Evolutionary conservation across 2,888 invertebrate genomes (phyloP).

Genomic region (Anaspis maculata): DNA sequence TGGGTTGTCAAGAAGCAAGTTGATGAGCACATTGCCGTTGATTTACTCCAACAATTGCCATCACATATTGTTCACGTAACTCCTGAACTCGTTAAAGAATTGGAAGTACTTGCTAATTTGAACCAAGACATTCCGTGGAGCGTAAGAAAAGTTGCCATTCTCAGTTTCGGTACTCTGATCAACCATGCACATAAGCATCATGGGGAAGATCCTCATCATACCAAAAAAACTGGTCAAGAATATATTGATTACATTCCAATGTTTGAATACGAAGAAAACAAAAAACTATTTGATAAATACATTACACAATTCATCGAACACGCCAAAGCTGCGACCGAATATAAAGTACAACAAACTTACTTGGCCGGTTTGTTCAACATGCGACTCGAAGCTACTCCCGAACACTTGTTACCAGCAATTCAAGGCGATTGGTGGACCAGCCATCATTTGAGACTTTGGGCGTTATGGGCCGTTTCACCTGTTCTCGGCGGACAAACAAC

Average conservation of each 20-base stretch:
- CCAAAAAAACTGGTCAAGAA: not conserved
- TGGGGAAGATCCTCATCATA: not conserved
- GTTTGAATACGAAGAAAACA: constrained; percentile 1
- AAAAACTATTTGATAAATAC: constrained; percentile 23
- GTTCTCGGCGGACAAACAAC: constrained; percentile 21
- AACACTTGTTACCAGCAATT: constrained; percentile 40
- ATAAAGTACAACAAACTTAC: constrained; percentile 39
- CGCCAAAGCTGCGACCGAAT: constrained; percentile 24
- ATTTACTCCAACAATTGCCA: constrained; percentile 40
- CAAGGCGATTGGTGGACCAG: constrained; percentile 31
- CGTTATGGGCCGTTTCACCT: constrained; percentile 38
- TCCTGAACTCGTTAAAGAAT: constrained; percentile 35
- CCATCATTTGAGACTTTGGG: constrained; percentile 36
- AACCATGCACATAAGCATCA: constrained; percentile 29
- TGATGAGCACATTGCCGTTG: constrained; percentile 27
- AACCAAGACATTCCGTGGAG: constrained; percentile 20
- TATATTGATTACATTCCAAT: no score
- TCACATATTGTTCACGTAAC: constrained; percentile 38
- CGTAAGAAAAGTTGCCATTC: constrained; percentile 37
- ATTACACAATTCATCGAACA: constrained; percentile 23
- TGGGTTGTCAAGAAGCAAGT: constrained; percentile 34
- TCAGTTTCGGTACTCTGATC: constrained; percentile 42
- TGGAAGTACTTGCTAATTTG: constrained; percentile 32
- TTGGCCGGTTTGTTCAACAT: constrained; percentile 44
- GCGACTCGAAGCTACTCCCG: constrained; percentile 33